phyloP scores from a whole-genome alignment of 2,797 vertebrate genomes.

The Buceros bicornis region DNA sequence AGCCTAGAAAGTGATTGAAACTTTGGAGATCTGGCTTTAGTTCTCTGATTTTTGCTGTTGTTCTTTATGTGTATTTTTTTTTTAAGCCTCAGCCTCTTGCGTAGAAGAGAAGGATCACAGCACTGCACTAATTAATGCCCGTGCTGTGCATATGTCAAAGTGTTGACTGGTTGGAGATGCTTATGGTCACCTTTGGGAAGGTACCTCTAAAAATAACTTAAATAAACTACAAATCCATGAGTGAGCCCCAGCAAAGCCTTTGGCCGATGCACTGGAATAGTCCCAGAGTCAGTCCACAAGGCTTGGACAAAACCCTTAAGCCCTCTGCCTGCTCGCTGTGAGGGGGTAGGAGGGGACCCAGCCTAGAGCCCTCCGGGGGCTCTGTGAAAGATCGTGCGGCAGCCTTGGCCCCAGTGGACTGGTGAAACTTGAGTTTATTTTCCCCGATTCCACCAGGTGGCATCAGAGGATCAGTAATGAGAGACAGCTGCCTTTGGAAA shows the following conservation, averaged over 20 bases:
- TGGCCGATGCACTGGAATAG: fast-evolving
- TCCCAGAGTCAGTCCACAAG: background rate
- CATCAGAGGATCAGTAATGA: background rate
- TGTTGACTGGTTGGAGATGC: background rate
- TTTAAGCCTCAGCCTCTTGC: background rate
- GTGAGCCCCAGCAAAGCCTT: background rate
- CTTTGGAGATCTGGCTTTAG: background rate
- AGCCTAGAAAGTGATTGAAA: background rate
- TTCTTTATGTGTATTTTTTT: background rate
- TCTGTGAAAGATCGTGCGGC: fast-evolving
- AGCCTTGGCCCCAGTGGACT: fast-evolving
- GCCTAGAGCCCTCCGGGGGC: background rate
- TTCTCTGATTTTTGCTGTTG: background rate
- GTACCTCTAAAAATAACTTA: background rate
- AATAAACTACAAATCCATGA: background rate
- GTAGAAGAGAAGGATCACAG: background rate
- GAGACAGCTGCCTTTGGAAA: fast-evolving
- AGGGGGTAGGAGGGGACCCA: fast-evolving
- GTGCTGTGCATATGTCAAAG: background rate
- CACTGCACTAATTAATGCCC: background rate
- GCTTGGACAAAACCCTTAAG: background rate
- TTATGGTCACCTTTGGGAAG: background rate
- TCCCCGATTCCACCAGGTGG: conserved; percentile 67
- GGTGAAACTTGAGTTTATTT: background rate
- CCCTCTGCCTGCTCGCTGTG: background rate